phyloP scores from a whole-genome alignment of 2,797 vertebrate species.

The Odontamblyopus lacepedii region DNA sequence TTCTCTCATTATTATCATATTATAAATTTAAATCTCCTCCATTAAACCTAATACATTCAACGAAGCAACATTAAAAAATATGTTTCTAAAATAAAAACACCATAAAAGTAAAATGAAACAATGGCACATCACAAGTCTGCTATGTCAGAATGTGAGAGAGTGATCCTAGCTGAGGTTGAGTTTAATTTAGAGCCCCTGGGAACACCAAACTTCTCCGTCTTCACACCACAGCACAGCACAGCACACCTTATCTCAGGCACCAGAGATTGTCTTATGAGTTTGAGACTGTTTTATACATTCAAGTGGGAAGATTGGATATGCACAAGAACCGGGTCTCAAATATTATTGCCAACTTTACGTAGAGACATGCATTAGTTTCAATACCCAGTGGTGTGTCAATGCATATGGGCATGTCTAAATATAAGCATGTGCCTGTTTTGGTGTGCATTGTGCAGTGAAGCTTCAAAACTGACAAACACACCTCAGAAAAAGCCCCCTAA shows the following conservation, averaged over 20 bases:
- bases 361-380: constrained; percentile 61
- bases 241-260: constrained; percentile 59
- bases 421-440: constrained; percentile 45
- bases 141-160: constrained; percentile 26
- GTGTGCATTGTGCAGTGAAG: constrained; percentile 49
- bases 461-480: constrained; percentile 29
- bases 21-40: constrained; percentile 56
- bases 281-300: constrained; percentile 51
- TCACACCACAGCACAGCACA: constrained; percentile 24
- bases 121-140: constrained; percentile 68
- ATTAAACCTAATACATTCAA: constrained; percentile 72
- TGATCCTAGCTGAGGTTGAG: constrained; percentile 51
- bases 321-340: constrained; percentile 36
- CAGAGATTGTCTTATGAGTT: constrained; percentile 67
- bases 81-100: constrained; percentile 51
- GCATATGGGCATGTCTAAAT: constrained; percentile 44
- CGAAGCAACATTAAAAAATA: constrained; percentile 55
- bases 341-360: constrained; percentile 69
- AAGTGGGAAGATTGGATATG: constrained; percentile 32
- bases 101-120: constrained; percentile 50
- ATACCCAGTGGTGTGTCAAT: constrained; percentile 12
- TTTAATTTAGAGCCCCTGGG: constrained; percentile 31
- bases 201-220: constrained; percentile 26
- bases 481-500: background rate
- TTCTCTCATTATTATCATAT: constrained; percentile 50